Percentiles rank a stretch among this genome's conserved stretches.
phyloP scores from a whole-genome alignment of 2,888 invertebrate genomes.

The Papilio gigon region DNA sequence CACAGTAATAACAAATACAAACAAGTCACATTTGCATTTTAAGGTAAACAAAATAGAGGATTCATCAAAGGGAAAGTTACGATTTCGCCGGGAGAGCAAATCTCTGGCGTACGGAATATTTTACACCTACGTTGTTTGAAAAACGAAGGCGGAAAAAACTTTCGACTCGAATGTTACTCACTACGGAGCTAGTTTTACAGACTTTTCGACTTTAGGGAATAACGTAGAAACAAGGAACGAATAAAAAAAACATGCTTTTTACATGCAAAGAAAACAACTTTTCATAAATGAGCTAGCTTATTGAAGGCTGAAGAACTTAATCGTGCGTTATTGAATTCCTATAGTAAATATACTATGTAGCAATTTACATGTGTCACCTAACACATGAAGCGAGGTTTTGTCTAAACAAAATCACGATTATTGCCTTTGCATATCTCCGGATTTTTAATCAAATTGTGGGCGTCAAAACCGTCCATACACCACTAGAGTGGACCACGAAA shows the following conservation, averaged over 20 bases:
- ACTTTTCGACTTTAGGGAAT: conserved; percentile 33
- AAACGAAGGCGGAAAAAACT: conserved; percentile 29
- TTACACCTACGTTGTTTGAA: conserved; percentile 38
- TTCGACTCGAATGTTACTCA: conserved; percentile 19
- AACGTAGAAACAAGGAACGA: conserved; percentile 32
- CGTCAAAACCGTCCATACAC: too few species aligned
- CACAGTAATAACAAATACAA: conserved; percentile 1
- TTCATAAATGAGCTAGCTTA: background rate
- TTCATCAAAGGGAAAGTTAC: conserved; percentile 31
- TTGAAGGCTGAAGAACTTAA: background rate
- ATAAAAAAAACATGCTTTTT: conserved; percentile 26
- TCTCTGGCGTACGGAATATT: conserved; percentile 36
- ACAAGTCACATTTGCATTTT: conserved; percentile 18
- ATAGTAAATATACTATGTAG: too few species aligned
- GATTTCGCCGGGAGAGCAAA: conserved; percentile 27
- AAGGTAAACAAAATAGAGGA: conserved; percentile 17
- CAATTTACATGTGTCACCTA: too few species aligned
- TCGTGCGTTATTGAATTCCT: background rate
- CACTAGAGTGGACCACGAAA: too few species aligned
- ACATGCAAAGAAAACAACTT: conserved; percentile 2
- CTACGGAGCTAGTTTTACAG: conserved; percentile 28
- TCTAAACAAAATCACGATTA: too few species aligned
- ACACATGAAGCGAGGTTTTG: too few species aligned
- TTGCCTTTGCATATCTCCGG: too few species aligned
- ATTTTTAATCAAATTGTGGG: too few species aligned